Percentiles rank a stretch among this genome's conserved stretches.
Conservation (phyloP, 2,797 vertebrate genomes). For the Sardinella longiceps region DNA sequence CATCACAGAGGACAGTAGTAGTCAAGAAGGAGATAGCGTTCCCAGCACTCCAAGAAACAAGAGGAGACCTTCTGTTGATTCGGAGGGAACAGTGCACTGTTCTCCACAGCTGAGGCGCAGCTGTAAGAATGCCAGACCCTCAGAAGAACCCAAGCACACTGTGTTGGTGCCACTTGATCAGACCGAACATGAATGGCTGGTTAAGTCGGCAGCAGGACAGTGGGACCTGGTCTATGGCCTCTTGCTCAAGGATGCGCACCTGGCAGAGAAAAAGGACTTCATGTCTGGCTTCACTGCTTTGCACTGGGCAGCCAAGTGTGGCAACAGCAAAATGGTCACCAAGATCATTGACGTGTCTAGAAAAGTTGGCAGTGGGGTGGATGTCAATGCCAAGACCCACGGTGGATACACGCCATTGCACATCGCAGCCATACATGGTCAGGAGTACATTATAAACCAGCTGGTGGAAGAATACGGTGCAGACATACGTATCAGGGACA, state of each 20-base stretch:
- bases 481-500: slow-evolving; percentile 79
- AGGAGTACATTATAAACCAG: slow-evolving; percentile 72
- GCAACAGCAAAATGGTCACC: slow-evolving; percentile 81
- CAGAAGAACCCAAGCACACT: slow-evolving; percentile 66
- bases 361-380: slow-evolving; percentile 63
- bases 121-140: slow-evolving; percentile 64
- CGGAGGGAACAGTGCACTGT: slow-evolving; percentile 43
- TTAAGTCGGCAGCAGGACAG: slow-evolving; percentile 78
- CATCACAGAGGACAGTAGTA: slow-evolving; percentile 39
- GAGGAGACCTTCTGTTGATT: slow-evolving; percentile 54
- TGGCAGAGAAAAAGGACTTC: slow-evolving; percentile 89
- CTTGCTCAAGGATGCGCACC: slow-evolving; percentile 78
- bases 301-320: slow-evolving; percentile 92
- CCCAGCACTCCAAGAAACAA: slow-evolving; percentile 45
- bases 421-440: slow-evolving; percentile 86
- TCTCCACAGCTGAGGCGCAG: slow-evolving; percentile 71
- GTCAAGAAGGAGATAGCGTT: slow-evolving; percentile 25
- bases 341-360: slow-evolving; percentile 77
- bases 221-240: slow-evolving; percentile 88
- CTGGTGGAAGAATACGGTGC: slow-evolving; percentile 80
- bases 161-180: slow-evolving; percentile 76
- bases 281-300: slow-evolving; percentile 90
- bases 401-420: slow-evolving; percentile 92
- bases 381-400: slow-evolving; percentile 81
- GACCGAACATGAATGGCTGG: slow-evolving; percentile 86